These are phyloP conservation scores for Emys orbicularis DNA, from an alignment of 2,797 vertebrate species.

Conservation along the genomic window DNA sequence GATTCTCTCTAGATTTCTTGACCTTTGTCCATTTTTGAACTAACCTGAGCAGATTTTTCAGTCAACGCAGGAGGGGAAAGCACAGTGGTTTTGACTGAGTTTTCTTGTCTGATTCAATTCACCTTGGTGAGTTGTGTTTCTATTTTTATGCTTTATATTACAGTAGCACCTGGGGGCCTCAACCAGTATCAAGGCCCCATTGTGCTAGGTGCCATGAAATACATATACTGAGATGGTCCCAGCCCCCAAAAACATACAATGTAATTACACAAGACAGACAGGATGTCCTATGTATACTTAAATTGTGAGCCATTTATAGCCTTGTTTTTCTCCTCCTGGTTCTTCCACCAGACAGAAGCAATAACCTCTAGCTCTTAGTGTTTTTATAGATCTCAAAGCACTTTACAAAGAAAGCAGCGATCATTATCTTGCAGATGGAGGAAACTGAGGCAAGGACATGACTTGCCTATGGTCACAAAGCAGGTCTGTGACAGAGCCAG, in stretches of 20 bases:
- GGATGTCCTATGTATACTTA: background rate
- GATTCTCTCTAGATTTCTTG: background rate
- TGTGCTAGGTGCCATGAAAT: fast-evolving
- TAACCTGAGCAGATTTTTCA: background rate
- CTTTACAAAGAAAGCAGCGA: background rate
- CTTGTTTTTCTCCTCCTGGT: background rate
- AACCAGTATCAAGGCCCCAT: background rate
- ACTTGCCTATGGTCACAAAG: background rate
- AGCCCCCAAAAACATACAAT: background rate
- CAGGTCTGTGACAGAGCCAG: background rate
- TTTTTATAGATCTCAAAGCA: background rate
- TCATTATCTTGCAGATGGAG: background rate
- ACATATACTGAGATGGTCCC: fast-evolving
- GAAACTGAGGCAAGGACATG: background rate
- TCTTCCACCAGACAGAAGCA: background rate
- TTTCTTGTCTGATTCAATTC: background rate
- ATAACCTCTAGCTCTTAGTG: background rate
- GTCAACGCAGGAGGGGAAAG: background rate
- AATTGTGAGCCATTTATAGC: no score
- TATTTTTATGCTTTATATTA: background rate
- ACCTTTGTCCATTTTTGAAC: background rate
- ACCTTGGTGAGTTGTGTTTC: fast-evolving
- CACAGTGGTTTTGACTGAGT: background rate
- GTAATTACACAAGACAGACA: background rate
- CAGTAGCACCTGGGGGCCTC: background rate